A percentile compares a stretch with the other conserved stretches of the same genome.
Evolutionary conservation across 2,888 invertebrate species (phyloP).

Genomic region (Limnephilus lunatus): DNA sequence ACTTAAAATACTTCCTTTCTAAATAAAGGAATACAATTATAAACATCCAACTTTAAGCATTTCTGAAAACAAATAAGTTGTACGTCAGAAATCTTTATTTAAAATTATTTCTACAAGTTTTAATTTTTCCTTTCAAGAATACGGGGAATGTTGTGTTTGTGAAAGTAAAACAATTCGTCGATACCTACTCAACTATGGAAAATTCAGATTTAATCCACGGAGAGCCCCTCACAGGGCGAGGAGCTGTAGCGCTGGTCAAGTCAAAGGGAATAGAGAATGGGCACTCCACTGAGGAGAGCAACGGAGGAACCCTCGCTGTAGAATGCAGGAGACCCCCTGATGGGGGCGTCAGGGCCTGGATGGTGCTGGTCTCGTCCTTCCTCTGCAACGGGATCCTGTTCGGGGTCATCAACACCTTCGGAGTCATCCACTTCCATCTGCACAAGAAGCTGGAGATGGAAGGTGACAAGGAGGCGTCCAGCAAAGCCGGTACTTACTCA

Average conservation of each 20-base stretch:
- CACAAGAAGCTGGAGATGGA: slow-evolving; percentile 80
- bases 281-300: slow-evolving; percentile 69
- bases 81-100: no score
- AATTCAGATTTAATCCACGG: slow-evolving; percentile 57
- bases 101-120: not conserved
- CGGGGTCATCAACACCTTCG: slow-evolving; percentile 93
- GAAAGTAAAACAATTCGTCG: not conserved
- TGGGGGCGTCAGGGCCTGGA: slow-evolving; percentile 88
- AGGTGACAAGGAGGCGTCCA: slow-evolving; percentile 84
- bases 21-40: not conserved
- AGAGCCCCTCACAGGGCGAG: not conserved
- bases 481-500: slow-evolving; percentile 86
- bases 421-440: slow-evolving; percentile 86
- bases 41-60: not conserved
- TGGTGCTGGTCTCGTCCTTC: slow-evolving; percentile 90
- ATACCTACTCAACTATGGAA: slow-evolving; percentile 54
- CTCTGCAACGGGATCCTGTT: slow-evolving; percentile 93
- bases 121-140: not conserved
- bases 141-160: not conserved
- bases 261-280: slow-evolving; percentile 65
- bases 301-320: slow-evolving; percentile 56
- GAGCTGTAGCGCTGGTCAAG: slow-evolving; percentile 23
- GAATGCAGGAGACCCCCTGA: slow-evolving; percentile 78
- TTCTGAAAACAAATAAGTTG: not conserved
- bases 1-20: not conserved